Base-by-base conservation (phyloP, 1,140 invertebrate genomes). In the Tetragnatha versicolor region DNA sequence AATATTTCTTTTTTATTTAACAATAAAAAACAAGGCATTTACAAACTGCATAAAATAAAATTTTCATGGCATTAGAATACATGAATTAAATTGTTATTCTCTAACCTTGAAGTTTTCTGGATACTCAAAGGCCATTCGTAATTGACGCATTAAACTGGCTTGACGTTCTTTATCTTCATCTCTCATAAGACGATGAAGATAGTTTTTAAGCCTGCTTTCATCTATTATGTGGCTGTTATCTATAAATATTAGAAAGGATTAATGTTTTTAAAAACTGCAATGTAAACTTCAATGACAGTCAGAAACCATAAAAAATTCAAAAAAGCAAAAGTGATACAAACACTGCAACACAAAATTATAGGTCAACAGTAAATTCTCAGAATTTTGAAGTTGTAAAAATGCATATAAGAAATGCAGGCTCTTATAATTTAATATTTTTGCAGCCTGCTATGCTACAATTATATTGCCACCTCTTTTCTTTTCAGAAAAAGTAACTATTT, bases 171-270 rank as follows among this genome's bases (percentile, higher is more conserved):
- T 73, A 27, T 85, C 84, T 53, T 81, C 81, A 45, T 85, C 84
- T 72, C 83, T 79, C 47, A 81, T 47, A n/a, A 85, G 35, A 20
- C 83, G 80, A 37, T 83, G 58, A 31, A 85, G 79, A 45, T 84
- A 80, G 29, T 82, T 83, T 29, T 82, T 82, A 20, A 85, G 72
- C 37, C 83, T 80, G 20, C 82, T 81, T 72, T 84, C 84, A 68
- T 88, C 89, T 37, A 88, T 87, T 81, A 87, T 49, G 35, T 60
- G 47, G 45, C 35, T 53, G 39, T 55, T 78, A 29, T 78, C 65
- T 42, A 69, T 10, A 33, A 47, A 61, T 45, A 51, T 65, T 78
- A 33, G 9, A 68, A 47, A 69, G 55, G 1, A 12, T 3, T n/a
- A 31, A 29, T 29, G n/a, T n/a, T n/a, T n/a, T n/a, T n/a, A n/a